Evolutionary conservation across 2,888 invertebrate species (phyloP).

Genomic region (Creontiades dilutus): DNA sequence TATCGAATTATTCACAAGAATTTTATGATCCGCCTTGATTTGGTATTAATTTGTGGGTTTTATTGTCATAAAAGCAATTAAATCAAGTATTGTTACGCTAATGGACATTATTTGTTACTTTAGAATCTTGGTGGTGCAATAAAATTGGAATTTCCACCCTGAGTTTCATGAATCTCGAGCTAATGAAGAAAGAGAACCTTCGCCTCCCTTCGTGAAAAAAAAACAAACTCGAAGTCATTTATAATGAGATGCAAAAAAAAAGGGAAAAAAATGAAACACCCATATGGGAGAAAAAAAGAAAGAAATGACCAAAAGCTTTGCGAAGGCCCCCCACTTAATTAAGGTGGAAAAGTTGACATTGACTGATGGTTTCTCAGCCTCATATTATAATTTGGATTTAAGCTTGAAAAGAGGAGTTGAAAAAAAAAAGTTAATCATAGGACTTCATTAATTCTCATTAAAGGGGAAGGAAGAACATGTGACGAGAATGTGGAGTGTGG

Average conservation of each 20-base stretch:
- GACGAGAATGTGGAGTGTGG: conserved; percentile 20
- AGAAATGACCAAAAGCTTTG: conserved; percentile 28
- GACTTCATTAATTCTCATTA: conserved; percentile 66
- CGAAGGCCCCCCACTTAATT: conserved; percentile 58
- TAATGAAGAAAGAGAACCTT: neutral
- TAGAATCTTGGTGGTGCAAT: too few species aligned
- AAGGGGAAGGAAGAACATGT: conserved; percentile 11
- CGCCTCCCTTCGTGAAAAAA: neutral
- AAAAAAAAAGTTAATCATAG: conserved; percentile 60
- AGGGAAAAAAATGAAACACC: neutral
- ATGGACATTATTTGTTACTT: too few species aligned
- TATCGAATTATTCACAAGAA: too few species aligned
- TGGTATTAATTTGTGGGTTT: too few species aligned
- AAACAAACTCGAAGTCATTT: conserved; percentile 12
- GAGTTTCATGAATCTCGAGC: neutral
- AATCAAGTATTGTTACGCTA: too few species aligned
- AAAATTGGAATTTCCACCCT: too few species aligned
- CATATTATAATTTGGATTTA: conserved; percentile 58
- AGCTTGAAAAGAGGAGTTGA: conserved; percentile 19
- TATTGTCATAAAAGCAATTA: too few species aligned
- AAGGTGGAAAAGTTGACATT: conserved; percentile 60
- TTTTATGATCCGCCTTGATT: too few species aligned
- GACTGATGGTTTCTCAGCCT: conserved; percentile 58
- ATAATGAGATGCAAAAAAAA: conserved; percentile 5
- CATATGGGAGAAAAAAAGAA: conserved; percentile 1